These are phyloP conservation scores for Blastobasis adustella DNA, from an alignment of 2,888 invertebrate species.

Conservation along the genomic window DNA sequence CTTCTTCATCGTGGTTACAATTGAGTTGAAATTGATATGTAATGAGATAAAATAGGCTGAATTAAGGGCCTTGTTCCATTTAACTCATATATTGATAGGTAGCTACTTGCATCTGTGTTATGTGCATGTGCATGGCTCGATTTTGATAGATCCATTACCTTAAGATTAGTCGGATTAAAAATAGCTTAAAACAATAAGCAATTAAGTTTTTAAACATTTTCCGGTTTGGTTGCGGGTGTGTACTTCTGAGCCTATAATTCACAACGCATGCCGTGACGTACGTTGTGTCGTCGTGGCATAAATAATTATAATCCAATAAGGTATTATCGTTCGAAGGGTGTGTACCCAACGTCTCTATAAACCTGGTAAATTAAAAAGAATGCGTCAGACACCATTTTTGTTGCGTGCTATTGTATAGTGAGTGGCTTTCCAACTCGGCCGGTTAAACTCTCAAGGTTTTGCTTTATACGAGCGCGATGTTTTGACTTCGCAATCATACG, in stretches of 20 bases:
- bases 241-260: neutral
- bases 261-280: too few relatives aligned
- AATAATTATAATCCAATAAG: conserved; percentile 4
- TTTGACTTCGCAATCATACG: conserved; percentile 47
- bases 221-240: neutral
- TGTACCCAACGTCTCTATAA: conserved; percentile 12
- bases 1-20: too few relatives aligned
- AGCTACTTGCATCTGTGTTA: too few relatives aligned
- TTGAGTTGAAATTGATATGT: too few relatives aligned
- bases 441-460: conserved; percentile 45
- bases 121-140: too few relatives aligned
- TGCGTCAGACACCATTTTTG: neutral
- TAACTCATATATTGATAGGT: neutral
- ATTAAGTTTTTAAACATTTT: neutral
- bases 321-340: conserved; percentile 20
- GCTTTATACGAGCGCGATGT: conserved; percentile 33
- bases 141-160: too few relatives aligned
- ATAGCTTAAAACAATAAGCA: neutral
- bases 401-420: conserved; percentile 5
- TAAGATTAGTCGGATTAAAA: neutral
- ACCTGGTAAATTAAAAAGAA: conserved; percentile 14
- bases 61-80: neutral
- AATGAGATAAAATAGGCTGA: too few relatives aligned
- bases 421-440: conserved; percentile 22
- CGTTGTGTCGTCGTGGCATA: neutral